Conservation (phyloP, 1,140 invertebrate species). For the Mylabris phalerata region DNA sequence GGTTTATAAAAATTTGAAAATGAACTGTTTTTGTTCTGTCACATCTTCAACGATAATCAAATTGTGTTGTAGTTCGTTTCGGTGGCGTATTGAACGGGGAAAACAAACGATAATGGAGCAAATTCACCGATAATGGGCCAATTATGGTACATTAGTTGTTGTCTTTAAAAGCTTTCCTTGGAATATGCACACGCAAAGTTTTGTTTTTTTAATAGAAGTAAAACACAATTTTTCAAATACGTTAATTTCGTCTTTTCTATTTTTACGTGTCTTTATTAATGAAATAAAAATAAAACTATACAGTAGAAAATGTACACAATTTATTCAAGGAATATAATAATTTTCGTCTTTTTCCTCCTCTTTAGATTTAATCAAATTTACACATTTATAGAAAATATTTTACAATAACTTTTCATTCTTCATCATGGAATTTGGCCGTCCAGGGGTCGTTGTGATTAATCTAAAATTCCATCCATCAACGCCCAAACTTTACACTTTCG, state of each 20-base stretch:
- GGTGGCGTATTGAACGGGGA: no score
- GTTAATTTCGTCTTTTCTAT: not conserved
- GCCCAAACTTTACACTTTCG: no score
- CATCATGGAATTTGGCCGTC: conserved; percentile 10
- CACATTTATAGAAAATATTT: conserved; percentile 28
- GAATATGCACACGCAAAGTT: not conserved
- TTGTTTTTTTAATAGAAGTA: no score
- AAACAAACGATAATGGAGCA: not conserved
- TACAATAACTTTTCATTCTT: not conserved
- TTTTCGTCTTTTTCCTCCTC: not conserved
- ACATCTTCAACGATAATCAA: no score
- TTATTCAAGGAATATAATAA: conserved; percentile 25
- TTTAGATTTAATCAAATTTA: conserved; percentile 9
- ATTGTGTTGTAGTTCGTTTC: no score
- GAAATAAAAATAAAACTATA: conserved; percentile 3
- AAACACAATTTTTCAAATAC: no score
- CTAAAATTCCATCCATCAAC: no score
- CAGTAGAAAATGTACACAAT: conserved; percentile 25
- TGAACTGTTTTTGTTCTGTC: no score
- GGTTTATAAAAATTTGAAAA: no score
- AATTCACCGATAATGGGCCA: not conserved
- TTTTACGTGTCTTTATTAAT: no score
- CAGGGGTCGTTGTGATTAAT: not conserved
- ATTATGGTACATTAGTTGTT: not conserved
- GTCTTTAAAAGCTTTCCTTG: not conserved